These are phyloP conservation scores for Scaptomyza parva DNA, from an alignment of 2,888 invertebrate genomes.

Conservation along the genomic window DNA sequence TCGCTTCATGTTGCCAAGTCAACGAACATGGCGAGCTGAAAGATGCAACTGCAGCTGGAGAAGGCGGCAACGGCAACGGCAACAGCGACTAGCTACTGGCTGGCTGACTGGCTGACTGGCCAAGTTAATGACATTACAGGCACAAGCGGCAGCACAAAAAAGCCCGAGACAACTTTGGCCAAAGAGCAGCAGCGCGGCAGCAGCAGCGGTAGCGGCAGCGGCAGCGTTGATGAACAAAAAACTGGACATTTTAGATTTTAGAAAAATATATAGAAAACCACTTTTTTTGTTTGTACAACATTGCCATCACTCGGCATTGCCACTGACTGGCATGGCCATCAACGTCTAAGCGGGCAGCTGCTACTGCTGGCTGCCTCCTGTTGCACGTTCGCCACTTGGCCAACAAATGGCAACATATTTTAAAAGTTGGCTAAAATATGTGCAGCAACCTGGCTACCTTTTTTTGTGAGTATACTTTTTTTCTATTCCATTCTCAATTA, in stretches of 20 bases:
- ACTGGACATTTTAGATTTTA: conserved; percentile 82
- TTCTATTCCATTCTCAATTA: conserved; percentile 19
- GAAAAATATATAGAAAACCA: conserved; percentile 82
- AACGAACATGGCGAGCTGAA: conserved; percentile 57
- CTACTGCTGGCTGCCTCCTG: conserved; percentile 41
- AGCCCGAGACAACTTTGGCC: conserved; percentile 79
- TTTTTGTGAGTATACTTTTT: conserved; percentile 35
- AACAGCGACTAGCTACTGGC: conserved; percentile 9
- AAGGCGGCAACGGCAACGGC: conserved; percentile 11
- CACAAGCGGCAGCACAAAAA: conserved; percentile 38
- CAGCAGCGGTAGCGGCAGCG: conserved; percentile 38
- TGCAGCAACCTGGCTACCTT: conserved; percentile 58
- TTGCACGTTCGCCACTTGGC: conserved; percentile 38
- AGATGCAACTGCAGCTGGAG: conserved; percentile 37
- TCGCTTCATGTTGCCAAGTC: conserved; percentile 82
- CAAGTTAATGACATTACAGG: conserved; percentile 79
- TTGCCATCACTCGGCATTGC: conserved; percentile 17
- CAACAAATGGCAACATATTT: conserved; percentile 65
- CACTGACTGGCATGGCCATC: conserved; percentile 64
- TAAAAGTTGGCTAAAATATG: conserved; percentile 77
- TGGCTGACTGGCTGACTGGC: conserved; percentile 52
- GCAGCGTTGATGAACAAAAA: conserved; percentile 79
- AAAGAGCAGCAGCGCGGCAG: conserved; percentile 52
- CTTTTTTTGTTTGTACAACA: conserved; percentile 57
- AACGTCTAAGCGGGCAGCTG: conserved; percentile 61